These are phyloP conservation scores for Podarcis raffonei DNA, from an alignment of 2,113 vertebrate genomes.

Conservation along the genomic window DNA sequence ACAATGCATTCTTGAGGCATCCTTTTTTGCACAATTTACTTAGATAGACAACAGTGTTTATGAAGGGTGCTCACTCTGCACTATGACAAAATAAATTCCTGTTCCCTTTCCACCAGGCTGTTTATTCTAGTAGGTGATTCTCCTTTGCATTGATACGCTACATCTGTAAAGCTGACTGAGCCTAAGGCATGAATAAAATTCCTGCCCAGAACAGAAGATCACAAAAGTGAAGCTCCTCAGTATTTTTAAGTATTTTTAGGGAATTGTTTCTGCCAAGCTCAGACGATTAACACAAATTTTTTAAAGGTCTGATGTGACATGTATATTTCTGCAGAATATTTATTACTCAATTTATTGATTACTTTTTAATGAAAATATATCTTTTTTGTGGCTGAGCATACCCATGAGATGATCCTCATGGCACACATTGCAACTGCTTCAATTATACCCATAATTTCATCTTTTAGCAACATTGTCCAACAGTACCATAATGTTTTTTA, in stretches of 20 bases:
- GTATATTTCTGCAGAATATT: background rate
- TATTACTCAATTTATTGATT: background rate
- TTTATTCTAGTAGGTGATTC: conserved; percentile 15
- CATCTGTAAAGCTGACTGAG: background rate
- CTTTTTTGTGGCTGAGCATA: background rate
- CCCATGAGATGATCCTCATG: too few relatives aligned
- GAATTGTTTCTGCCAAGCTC: background rate
- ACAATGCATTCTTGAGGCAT: too few relatives aligned
- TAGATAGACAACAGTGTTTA: background rate
- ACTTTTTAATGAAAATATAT: background rate
- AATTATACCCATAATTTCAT: background rate
- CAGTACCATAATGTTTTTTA: background rate
- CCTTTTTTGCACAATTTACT: background rate
- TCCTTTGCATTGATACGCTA: background rate
- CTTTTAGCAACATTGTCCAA: background rate
- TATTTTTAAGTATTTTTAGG: background rate
- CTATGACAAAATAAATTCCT: background rate
- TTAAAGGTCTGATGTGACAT: background rate
- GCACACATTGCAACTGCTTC: background rate
- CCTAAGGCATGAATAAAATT: background rate
- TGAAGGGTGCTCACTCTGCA: conserved; percentile 5
- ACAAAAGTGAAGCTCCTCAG: background rate
- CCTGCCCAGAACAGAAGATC: background rate
- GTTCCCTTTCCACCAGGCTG: background rate
- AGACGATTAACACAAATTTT: conserved; percentile 10